Conservation (phyloP, 2,797 vertebrate genomes). For the Silurus lanzhouensis region DNA sequence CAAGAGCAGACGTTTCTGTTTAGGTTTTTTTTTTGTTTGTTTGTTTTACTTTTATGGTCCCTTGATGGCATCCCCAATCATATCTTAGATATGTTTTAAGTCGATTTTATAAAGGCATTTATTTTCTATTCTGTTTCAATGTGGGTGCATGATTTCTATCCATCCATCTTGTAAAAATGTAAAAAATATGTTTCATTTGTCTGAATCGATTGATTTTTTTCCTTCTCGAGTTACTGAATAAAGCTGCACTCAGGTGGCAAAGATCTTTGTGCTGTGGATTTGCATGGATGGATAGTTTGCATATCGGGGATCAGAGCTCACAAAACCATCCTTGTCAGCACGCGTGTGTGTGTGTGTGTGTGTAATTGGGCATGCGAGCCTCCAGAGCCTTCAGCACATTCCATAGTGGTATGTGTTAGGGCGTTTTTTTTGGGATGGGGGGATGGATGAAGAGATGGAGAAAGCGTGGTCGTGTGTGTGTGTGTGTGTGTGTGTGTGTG, state of each 20-base stretch:
- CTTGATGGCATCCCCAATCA: background rate
- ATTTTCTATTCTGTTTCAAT: background rate
- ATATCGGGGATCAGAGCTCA: constrained; percentile 8
- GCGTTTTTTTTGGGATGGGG: constrained; percentile 22
- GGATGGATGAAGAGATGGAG: background rate
- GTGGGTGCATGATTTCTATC: too few relatives aligned
- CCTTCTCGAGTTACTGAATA: background rate
- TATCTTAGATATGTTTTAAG: background rate
- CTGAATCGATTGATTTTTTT: too few relatives aligned
- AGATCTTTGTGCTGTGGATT: background rate
- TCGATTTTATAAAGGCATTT: background rate
- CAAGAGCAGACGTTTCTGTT: background rate
- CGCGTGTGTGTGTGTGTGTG: background rate
- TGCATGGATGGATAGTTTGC: constrained; percentile 32
- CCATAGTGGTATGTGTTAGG: constrained; percentile 40
- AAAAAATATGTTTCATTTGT: too few relatives aligned
- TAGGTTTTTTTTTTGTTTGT: background rate
- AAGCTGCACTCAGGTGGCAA: background rate
- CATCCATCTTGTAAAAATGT: too few relatives aligned
- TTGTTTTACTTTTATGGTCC: background rate
- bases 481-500: background rate
- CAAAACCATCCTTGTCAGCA: background rate
- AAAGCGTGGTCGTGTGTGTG: too few relatives aligned
- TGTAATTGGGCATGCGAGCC: constrained; percentile 38
- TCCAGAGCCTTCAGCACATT: constrained; percentile 45